Evolutionary conservation across 1,140 invertebrate genomes (phyloP), one percentile per base, ranked within the genome.

Genomic region (Philopotamus ludificatus): DNA sequence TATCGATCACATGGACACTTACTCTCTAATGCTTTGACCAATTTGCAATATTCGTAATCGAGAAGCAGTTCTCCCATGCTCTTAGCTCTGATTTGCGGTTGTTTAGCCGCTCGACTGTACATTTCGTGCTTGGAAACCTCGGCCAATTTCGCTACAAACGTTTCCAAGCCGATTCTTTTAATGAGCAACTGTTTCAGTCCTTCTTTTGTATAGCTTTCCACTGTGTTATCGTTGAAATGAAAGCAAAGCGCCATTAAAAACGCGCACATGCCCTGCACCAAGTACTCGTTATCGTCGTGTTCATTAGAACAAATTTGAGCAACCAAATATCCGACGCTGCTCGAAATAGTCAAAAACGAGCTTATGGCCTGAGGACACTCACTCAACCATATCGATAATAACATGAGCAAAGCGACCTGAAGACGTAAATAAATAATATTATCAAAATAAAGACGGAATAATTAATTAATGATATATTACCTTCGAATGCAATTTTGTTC

Each of bases 31-130:
- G 82, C 82, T 80, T 93, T 94, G 71, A 92, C 93, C 9, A 97
- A 78, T 73, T 87, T 87, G 73, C 94, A 97, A 81, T 98, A 99
- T 77, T 98, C 93, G 77, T 94, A 94, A 77, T 99, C 97, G 54
- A 99, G 84, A 21, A 97, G 80, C 16, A 98, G 81, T 69, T 98
- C 93, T 9, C 80, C 81, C 3, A 92, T 80, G 66, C 87, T 79
- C 74, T 88, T 90, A 10, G 87, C 88, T 28, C 86, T 83, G 2
- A 94, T 84, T 76, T 98, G 94, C 1, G 97, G 95, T 75, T 94
- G 93, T 78, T 98, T 98, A 1, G 92, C 86, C 23, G 96, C 93
- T 74, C 87, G 86, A 25, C 90, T 92, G 79, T 98, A 99, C 25
- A 87, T 83, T 79, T 99, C 96, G 73, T 95, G 92, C 62, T 90